Evolutionary conservation across 2,888 invertebrate species (phyloP).

Genomic region (Tinea trinotella): DNA sequence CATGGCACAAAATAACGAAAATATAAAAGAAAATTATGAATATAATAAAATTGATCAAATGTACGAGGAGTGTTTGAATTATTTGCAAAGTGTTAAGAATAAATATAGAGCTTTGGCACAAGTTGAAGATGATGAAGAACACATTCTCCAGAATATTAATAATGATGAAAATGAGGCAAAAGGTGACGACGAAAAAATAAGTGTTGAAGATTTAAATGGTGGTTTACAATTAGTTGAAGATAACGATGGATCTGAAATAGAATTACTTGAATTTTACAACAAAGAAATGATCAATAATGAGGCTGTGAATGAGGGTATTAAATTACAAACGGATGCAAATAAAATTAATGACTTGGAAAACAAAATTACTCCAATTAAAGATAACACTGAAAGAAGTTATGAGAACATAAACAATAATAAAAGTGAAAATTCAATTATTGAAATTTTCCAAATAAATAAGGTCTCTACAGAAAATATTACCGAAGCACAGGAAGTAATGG

Average conservation of each 20-base stretch:
- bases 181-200: constrained; percentile 22
- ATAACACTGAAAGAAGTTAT: too few species aligned
- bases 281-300: background rate
- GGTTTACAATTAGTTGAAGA: constrained; percentile 11
- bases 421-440: too few species aligned
- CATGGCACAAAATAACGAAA: background rate
- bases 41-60: constrained; percentile 40
- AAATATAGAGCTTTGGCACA: background rate
- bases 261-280: background rate
- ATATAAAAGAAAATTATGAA: background rate
- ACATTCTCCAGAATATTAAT: background rate
- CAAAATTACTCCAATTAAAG: too few species aligned
- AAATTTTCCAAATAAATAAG: too few species aligned
- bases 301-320: too few species aligned
- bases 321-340: background rate
- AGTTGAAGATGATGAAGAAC: background rate
- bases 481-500: too few species aligned
- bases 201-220: constrained; percentile 17
- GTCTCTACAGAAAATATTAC: too few species aligned
- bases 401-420: too few species aligned
- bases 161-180: background rate
- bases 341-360: background rate
- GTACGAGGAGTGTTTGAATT: constrained; percentile 55
- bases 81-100: constrained; percentile 32
- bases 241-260: constrained; percentile 21